Conservation (phyloP, 2,797 vertebrate genomes). For the Macrochelys suwanniensis region DNA sequence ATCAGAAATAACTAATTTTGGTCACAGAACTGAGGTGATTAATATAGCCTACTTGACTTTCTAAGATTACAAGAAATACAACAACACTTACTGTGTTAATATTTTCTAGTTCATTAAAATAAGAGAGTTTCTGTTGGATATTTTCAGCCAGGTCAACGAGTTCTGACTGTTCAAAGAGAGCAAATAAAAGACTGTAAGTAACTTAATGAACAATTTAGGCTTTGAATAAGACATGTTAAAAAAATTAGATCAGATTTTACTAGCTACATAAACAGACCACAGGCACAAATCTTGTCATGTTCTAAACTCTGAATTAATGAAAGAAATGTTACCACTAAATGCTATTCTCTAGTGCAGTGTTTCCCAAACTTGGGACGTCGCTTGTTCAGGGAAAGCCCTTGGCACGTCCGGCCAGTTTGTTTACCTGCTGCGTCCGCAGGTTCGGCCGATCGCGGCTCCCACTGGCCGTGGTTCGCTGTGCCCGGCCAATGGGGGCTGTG, state of each 20-base stretch:
- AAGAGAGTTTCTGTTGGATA: constrained; percentile 98
- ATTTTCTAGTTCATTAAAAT: constrained; percentile 97
- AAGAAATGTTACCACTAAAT: background rate
- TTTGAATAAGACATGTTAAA: background rate
- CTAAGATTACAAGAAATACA: background rate
- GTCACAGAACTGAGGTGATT: background rate
- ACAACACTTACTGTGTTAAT: constrained; percentile 91
- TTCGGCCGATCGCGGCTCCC: too few species aligned
- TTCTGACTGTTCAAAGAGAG: constrained; percentile 87
- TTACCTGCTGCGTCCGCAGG: too few species aligned
- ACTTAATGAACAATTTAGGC: background rate
- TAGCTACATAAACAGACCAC: background rate
- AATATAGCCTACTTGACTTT: background rate
- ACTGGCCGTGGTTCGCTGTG: too few species aligned
- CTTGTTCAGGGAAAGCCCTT: too few species aligned
- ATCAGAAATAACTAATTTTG: background rate
- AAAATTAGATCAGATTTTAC: background rate
- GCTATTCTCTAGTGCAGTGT: background rate
- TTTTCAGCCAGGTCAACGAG: constrained; percentile 95
- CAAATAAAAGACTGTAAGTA: constrained; percentile 49
- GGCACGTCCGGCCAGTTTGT: too few species aligned
- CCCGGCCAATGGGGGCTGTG: too few species aligned
- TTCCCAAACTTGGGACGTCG: too few species aligned
- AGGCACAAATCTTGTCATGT: background rate
- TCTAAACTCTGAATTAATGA: background rate